Evolutionary conservation across 1,140 invertebrate species (phyloP), one percentile per base, ranked within the genome.

Genomic region (Spodoptera frugiperda): DNA sequence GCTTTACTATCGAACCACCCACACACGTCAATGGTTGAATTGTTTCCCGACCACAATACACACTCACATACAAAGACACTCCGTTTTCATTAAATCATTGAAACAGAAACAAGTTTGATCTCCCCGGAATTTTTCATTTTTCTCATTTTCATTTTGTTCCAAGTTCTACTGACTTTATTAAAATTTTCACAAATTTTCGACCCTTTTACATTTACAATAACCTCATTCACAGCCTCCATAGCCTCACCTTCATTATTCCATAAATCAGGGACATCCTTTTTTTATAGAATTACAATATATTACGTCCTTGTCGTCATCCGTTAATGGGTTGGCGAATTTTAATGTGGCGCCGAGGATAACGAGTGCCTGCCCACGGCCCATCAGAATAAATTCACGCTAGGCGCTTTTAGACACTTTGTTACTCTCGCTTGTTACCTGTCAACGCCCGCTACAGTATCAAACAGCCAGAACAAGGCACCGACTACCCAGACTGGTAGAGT

Each of bases 251-350:
- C 44, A 67, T 67, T 46, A 21, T 67, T 48, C 63, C 63, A 67
- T 67, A 67, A 67, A 67, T 67, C 63, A 49, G 21, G 63, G 14
- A 67, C 63, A 67, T 49, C 63, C 63, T 67, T 78, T 78, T 39
- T 75, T 75, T 63, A 75, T 79, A 57, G 25, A 75, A 63, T 79
- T 70, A 73, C 17, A 70, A 79, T 79, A 79, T 70, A 67, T 55
- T 54, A 68, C 59, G 55, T 48, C 15, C 51, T n/a, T 51, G 59
- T 49, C 53, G 17, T 76, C 55, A 72, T 78, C 79, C 76, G 57
- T 78, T 81, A 81, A 80, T 80, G 76, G 79, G 65, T 73, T 76
- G 67, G 74, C 74, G 79, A 81, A 78, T 81, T 81, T 81, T 78
- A 73, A 81, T 73, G 74, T 55, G 68, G 30, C 30, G 51, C 19